A percentile compares a stretch with the other conserved stretches of the same genome.
Evolutionary conservation across 2,797 vertebrate species (phyloP).

Genomic region (Microchirus variegatus): DNA sequence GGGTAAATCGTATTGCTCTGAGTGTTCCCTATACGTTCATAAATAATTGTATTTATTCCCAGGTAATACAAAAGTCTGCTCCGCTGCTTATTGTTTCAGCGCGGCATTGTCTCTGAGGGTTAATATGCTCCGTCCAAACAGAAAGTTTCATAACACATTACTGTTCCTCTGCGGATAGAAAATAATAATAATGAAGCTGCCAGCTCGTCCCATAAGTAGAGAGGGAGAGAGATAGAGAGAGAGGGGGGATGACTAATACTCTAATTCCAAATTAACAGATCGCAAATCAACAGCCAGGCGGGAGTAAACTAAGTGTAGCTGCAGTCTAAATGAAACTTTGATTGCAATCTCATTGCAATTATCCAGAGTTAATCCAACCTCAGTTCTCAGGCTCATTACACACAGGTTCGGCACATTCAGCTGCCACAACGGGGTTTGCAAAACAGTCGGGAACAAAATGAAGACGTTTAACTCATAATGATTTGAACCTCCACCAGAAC

Average conservation of each 20-base stretch:
- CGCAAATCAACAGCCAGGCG: conserved; percentile 42
- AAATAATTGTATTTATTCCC: conserved; percentile 15
- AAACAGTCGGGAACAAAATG: conserved; percentile 36
- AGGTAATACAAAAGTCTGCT: not conserved
- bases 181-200: conserved; percentile 16
- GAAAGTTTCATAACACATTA: conserved; percentile 10
- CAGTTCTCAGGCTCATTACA: conserved; percentile 55
- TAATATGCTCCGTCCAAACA: not conserved
- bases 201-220: not conserved
- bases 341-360: conserved; percentile 63
- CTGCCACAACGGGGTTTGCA: conserved; percentile 16
- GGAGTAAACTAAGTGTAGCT: conserved; percentile 41
- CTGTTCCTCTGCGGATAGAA: conserved; percentile 3
- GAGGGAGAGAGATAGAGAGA: conserved; percentile 3
- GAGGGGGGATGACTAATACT: conserved; percentile 23
- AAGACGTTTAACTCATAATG: not conserved
- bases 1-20: conserved; percentile 19
- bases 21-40: not conserved
- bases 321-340: conserved; percentile 65
- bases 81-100: conserved; percentile 1
- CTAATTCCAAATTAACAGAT: conserved; percentile 55
- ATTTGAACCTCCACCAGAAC: not conserved
- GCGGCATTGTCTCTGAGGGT: conserved; percentile 4
- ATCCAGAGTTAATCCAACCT: conserved; percentile 59
- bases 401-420: conserved; percentile 35